Evolutionary conservation across 92 coral and sea anemone genomes (phyloP), one percentile per base, ranked within the genome.

Genomic region (Umimayanthus chanpuru): DNA sequence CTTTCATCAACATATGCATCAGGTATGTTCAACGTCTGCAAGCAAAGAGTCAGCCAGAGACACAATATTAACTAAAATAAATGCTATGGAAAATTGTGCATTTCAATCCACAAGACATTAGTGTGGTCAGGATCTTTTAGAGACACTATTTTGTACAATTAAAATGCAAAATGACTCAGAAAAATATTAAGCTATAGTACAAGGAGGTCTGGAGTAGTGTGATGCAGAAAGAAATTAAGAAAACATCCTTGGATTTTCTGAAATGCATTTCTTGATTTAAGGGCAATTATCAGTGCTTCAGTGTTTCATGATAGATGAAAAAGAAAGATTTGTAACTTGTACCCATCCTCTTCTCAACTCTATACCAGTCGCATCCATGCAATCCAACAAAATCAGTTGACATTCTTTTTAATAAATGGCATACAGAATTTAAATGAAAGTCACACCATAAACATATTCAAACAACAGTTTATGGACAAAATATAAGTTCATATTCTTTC

Each of bases 1-100:
- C 99, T 92, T 61, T 93, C 96, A 94, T 96, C 99, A 16, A 92
- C 89, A 88, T 96, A 93, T 2, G 99, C 99, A 90, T 96, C 96
- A 28, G 99, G 99, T 88, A 96, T 96, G 71, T 96, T 96, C 50
- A 96, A 85, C 6, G 99, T 96, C 99, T 96, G 77, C 43, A 28
- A 81, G 66, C 30, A 83, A 88, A 71, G 3, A 30, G 9, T n/a
- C n/a, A 41, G 10, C 36, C 74, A 36, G 16, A 53, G 36, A 26
- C 14, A 12, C 2, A 12, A 18, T 12, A 14, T 53, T 53, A 9
- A 50, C 2, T 2, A 43, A 43, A 43, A 43, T 5, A 43, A 41
- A 41, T 41, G 6, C 7, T 41, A 41, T 41, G 7, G 44, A 41
- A 41, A 47, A 0, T 47, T 47, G 53, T 47, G 53, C 9, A 47